A percentile compares a stretch with the other conserved stretches of the same genome.
Conservation (phyloP, 2,113 vertebrate genomes). For the Actenoides lindsayi region DNA sequence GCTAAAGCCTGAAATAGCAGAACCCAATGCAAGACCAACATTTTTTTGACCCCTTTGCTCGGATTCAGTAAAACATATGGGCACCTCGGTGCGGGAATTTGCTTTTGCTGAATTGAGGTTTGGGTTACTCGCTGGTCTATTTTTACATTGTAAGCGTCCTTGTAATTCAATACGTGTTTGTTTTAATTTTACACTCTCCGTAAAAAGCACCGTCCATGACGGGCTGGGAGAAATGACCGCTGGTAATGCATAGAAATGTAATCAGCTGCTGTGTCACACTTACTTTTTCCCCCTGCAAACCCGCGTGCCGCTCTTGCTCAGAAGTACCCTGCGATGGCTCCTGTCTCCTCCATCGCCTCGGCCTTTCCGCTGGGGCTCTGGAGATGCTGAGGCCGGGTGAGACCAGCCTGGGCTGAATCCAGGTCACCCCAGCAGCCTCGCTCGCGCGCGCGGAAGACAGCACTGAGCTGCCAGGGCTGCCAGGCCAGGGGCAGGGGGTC, state of each 20-base stretch:
- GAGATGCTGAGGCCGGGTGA: background rate
- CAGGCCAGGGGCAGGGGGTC: fast-evolving
- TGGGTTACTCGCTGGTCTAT: conserved; percentile 43
- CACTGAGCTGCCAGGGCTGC: background rate
- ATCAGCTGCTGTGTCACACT: background rate
- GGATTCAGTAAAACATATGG: background rate
- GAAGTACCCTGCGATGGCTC: background rate
- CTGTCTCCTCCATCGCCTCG: background rate
- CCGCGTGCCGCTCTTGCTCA: fast-evolving
- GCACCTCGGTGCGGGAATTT: background rate
- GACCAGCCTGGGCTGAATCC: background rate
- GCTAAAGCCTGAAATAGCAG: conserved; percentile 16
- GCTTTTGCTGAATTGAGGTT: conserved; percentile 44
- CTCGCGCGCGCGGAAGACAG: fast-evolving
- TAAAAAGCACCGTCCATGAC: conserved; percentile 41
- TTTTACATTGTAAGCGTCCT: conserved; percentile 4
- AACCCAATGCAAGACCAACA: background rate
- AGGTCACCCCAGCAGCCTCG: background rate
- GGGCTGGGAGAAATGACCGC: background rate
- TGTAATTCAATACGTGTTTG: conserved; percentile 58
- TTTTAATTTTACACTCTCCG: conserved; percentile 62
- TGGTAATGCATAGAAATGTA: background rate
- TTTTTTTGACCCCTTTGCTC: background rate
- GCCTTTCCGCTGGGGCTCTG: background rate
- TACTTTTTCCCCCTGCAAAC: background rate